A percentile compares a stretch with the other conserved stretches of the same genome.
Conservation (phyloP, 2,797 vertebrate genomes). For the Siniperca obscura region DNA sequence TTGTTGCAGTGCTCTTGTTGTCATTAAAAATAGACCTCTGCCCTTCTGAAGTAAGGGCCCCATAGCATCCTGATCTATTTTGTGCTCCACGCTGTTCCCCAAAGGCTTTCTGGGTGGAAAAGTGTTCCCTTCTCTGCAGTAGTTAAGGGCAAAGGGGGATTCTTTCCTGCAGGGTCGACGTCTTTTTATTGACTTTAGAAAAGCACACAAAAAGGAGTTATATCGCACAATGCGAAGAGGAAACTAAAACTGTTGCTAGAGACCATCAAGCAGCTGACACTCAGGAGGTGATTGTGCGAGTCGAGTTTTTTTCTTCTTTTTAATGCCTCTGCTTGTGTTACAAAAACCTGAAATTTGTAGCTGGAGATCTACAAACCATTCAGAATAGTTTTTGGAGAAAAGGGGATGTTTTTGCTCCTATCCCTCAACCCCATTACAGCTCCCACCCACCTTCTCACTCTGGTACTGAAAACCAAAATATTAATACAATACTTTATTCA, state of each 20-base stretch:
- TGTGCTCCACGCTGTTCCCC: constrained; percentile 58
- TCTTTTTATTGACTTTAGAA: constrained; percentile 73
- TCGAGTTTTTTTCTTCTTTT: constrained; percentile 6
- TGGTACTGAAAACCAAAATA: constrained; percentile 20
- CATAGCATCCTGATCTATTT: constrained; percentile 68
- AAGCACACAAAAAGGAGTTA: constrained; percentile 44
- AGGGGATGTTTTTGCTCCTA: background rate
- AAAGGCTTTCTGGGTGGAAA: constrained; percentile 59
- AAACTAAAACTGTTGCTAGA: constrained; percentile 59
- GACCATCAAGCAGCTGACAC: constrained; percentile 53
- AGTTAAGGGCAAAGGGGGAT: constrained; percentile 61
- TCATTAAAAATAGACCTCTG: constrained; percentile 83
- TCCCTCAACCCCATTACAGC: constrained; percentile 3
- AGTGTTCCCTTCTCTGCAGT: constrained; percentile 53
- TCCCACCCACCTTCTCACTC: constrained; percentile 9
- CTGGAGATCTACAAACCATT: constrained; percentile 31
- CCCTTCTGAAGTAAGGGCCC: constrained; percentile 62
- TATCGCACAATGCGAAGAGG: constrained; percentile 27
- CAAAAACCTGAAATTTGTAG: constrained; percentile 4
- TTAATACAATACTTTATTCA: constrained; percentile 42
- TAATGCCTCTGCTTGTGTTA: constrained; percentile 34
- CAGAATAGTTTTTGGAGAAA: background rate
- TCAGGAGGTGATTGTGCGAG: constrained; percentile 53
- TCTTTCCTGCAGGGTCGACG: constrained; percentile 48
- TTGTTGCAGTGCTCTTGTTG: constrained; percentile 72